phyloP scores from a whole-genome alignment of 1,140 invertebrate species.

The Lasaia peninsularis region DNA sequence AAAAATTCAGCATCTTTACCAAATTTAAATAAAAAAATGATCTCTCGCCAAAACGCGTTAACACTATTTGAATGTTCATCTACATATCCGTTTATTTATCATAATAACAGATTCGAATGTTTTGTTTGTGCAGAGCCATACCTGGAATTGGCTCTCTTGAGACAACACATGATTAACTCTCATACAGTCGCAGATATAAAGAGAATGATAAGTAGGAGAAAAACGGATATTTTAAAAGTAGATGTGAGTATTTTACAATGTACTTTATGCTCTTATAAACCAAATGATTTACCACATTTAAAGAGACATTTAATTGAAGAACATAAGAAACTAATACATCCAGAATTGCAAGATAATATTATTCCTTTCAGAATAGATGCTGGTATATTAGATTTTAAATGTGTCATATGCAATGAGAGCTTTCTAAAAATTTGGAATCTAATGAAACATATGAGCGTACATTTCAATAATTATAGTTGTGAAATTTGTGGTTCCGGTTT shows the following conservation, averaged over 20 bases:
- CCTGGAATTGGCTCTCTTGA: constrained; percentile 46
- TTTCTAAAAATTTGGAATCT: constrained; percentile 73
- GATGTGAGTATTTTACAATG: constrained; percentile 54
- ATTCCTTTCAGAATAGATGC: constrained; percentile 59
- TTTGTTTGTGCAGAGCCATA: constrained; percentile 60
- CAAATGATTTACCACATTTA: constrained; percentile 40
- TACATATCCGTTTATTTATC: constrained; percentile 60
- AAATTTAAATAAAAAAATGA: constrained; percentile 32
- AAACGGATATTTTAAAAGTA: constrained; percentile 59
- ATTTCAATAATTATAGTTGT: constrained; percentile 70
- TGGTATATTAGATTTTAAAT: constrained; percentile 50
- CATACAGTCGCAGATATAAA: constrained; percentile 54
- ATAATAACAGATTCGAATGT: constrained; percentile 67
- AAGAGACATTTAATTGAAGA: constrained; percentile 53
- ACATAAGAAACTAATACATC: constrained; percentile 53
- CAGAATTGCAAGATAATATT: constrained; percentile 57
- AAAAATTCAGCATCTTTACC: constrained; percentile 14
- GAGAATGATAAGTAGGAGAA: constrained; percentile 51
- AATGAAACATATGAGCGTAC: constrained; percentile 67
- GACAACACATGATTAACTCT: constrained; percentile 46
- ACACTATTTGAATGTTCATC: constrained; percentile 61
- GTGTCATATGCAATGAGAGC: constrained; percentile 77
- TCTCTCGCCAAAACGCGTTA: constrained; percentile 53
- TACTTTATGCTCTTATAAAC: constrained; percentile 44
- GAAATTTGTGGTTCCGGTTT: constrained; percentile 77